Evolutionary conservation across 2,113 vertebrate genomes (phyloP), one percentile per base, ranked within the genome.

Genomic region (Antechinus flavipes): DNA sequence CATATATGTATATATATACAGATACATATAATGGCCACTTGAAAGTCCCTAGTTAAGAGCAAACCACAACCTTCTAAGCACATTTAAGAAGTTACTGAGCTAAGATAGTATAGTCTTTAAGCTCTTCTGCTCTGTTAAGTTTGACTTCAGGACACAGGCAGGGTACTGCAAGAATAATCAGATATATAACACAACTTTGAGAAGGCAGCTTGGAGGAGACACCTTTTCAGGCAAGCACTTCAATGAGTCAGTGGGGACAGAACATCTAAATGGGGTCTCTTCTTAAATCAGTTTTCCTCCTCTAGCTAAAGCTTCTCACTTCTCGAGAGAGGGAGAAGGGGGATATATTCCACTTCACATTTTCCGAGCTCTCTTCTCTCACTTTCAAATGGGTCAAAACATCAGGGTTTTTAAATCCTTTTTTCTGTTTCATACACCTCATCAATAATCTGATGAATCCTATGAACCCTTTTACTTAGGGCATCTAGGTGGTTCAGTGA

Each of bases 11-110:
- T 8, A 56, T 0, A 26, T 8, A 54, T 54, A 54, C 8, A 16
- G 2, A 54, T 22, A 19, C 23, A 49, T 61, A 11, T 68, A 68
- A n/a, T 76, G 68, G 3, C 3, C 2, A 84, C n/a, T 84, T 22
- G 19, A 84, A 84, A 84, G 19, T 16, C 24, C 47, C 56, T n/a
- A 89, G 53, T 95, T 35, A 49, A 95, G 35, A 89, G 52, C 58
- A 96, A 95, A 97, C 16, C 7, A 89, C 53, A 68, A 54, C 30
- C 91, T 90, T 42, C 68, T 9, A 30, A 47, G 47, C 11, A 90
- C 54, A 90, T 42, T 92, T 61, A 92, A 93, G 46, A 90, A 92
- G 91, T 16, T 84, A 90, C 3, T 27, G 10, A 10, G 58, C 2
- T 94, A 54, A 76, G 68, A 93, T 30, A 54, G 26, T 30, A 56